These are phyloP conservation scores for Ennomos fuscantarius DNA, from an alignment of 2,888 invertebrate species.

Conservation along the genomic window DNA sequence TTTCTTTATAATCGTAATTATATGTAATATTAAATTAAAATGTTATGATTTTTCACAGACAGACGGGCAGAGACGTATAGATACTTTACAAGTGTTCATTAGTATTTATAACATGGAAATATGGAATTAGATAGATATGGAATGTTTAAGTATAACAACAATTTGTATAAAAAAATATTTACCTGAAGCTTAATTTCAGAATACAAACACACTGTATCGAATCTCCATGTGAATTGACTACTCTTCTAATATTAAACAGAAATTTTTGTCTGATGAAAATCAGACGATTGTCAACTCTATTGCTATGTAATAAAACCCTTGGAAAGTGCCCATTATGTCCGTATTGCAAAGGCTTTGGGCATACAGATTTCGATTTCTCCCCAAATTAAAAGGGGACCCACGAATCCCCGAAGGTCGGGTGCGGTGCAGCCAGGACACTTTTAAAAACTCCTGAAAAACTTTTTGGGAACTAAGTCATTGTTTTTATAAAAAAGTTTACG, in stretches of 20 bases:
- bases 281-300: constrained; percentile 34
- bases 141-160: too few species aligned
- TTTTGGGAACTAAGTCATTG: too few species aligned
- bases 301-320: constrained; percentile 36
- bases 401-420: constrained; percentile 55
- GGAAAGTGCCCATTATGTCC: constrained; percentile 37
- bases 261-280: constrained; percentile 13
- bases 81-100: too few species aligned
- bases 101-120: too few species aligned
- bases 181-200: constrained; percentile 18
- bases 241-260: constrained; percentile 24
- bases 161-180: constrained; percentile 2
- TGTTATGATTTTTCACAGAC: too few species aligned
- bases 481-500: too few species aligned
- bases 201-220: constrained; percentile 10
- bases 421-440: constrained; percentile 22
- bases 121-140: too few species aligned
- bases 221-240: constrained; percentile 26
- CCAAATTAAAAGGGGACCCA: constrained; percentile 64
- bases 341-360: constrained; percentile 38
- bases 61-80: too few species aligned
- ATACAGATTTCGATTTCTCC: constrained; percentile 59
- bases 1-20: too few species aligned
- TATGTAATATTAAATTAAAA: too few species aligned
- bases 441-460: too few species aligned